These are phyloP conservation scores for Aethes cnicana DNA, from an alignment of 2,888 invertebrate genomes.

Conservation along the genomic window DNA sequence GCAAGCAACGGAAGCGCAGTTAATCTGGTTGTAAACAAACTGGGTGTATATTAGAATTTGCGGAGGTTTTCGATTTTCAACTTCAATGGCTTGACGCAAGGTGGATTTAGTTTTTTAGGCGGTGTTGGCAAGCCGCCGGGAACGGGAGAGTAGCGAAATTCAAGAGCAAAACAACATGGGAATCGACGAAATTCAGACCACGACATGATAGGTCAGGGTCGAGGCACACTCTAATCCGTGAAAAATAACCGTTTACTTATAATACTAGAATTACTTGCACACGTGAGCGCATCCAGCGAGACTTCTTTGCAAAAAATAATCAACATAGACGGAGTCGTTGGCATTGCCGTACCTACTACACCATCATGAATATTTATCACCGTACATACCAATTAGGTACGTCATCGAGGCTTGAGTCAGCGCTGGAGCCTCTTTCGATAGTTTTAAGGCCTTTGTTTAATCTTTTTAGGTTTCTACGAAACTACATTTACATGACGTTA, in stretches of 20 bases:
- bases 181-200: constrained; percentile 6
- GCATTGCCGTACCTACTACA: background rate
- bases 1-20: constrained; percentile 3
- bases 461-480: too few species aligned
- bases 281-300: background rate
- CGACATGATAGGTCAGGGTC: constrained; percentile 20
- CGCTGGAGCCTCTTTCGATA: background rate
- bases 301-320: background rate
- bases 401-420: constrained; percentile 12
- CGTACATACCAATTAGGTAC: background rate
- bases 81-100: background rate
- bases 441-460: constrained; percentile 19
- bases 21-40: constrained; percentile 22
- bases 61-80: background rate
- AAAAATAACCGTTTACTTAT: too few species aligned
- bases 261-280: background rate
- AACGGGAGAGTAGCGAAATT: constrained; percentile 1
- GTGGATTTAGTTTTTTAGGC: background rate
- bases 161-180: constrained; percentile 15
- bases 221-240: too few species aligned
- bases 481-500: too few species aligned
- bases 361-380: constrained; percentile 8
- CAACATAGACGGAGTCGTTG: background rate
- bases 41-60: constrained; percentile 4
- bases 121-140: constrained; percentile 20